phyloP scores from a whole-genome alignment of 2,113 vertebrate genomes.

The Zosterops pallidus region DNA sequence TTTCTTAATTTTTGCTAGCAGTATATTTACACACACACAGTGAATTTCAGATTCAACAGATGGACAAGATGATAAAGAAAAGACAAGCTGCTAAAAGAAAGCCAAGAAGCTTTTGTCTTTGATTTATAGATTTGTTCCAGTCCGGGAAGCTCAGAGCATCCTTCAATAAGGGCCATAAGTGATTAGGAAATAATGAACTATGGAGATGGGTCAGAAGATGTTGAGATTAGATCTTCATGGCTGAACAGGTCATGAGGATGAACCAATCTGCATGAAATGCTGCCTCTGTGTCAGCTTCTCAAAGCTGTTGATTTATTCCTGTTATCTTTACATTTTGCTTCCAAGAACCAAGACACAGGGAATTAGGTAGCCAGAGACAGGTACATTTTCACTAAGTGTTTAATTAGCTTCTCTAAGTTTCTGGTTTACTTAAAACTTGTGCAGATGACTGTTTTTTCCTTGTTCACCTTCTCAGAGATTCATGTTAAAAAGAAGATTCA shows the following conservation, averaged over 20 bases:
- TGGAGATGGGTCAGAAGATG: constrained; percentile 34
- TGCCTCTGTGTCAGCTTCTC: not conserved
- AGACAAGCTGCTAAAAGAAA: not conserved
- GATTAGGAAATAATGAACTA: constrained; percentile 67
- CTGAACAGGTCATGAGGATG: constrained; percentile 11
- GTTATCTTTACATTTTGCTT: constrained; percentile 16
- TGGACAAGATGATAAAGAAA: not conserved
- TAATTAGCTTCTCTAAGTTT: not conserved
- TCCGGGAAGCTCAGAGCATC: not conserved
- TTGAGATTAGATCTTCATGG: constrained; percentile 53
- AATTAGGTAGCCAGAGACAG: not conserved
- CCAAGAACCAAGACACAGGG: not conserved
- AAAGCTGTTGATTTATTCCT: constrained; percentile 17
- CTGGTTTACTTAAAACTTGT: not conserved
- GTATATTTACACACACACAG: not conserved
- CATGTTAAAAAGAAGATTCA: constrained; percentile 7
- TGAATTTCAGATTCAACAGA: constrained; percentile 9
- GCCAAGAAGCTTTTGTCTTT: constrained; percentile 28
- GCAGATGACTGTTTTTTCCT: not conserved
- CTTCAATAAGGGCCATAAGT: constrained; percentile 35
- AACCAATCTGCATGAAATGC: constrained; percentile 41
- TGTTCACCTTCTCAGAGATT: not conserved
- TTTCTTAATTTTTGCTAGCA: not conserved
- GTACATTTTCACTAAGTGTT: not conserved
- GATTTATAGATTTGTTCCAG: constrained; percentile 65